Evolutionary conservation across 2,888 invertebrate genomes (phyloP), one percentile per base, ranked within the genome.

Genomic region (Amblyteles armatorius): DNA sequence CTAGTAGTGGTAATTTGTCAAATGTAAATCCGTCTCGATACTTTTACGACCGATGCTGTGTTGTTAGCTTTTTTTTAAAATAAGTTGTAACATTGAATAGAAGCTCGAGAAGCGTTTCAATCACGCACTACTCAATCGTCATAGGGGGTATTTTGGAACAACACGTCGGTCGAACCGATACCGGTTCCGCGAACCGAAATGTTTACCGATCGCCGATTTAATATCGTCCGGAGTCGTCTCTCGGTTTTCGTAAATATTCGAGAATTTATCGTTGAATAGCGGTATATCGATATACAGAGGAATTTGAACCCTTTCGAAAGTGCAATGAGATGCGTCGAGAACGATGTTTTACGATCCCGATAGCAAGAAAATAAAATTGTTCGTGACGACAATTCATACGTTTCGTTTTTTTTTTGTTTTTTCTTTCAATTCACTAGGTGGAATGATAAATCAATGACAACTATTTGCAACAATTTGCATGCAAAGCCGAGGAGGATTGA

Each of bases 171-270:
- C 22, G 48, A 63, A 13, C 48, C 26, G 22, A 63, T 63, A 74
- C 63, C 48, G 74, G 48, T 74, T 74, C 19, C 26, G 26, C 33
- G 60, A 11, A 63, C 29, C 26, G 60, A 72, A 44, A 57, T 78
- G 57, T 73, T 73, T 73, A 73, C 57, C 57, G 57, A 57, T 57
- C 22, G 57, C 22, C 13, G 13, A 57, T 57, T 57, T 26, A 48
- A 48, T 48, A 48, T 48, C 57, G 22, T 57, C 5, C 26, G 22
- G 4, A 13, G n/a, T 9, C 26, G 11, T 57, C 57, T 50, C 50
- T 50, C 50, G 50, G 29, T 13, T 36, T 57, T 90, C 87, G 90
- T 90, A 86, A 90, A 90, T 88, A 90, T 90, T 90, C 87, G 88
- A 68, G 76, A 69, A 55, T 79, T 57, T 48, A n/a, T 55, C 55